phyloP scores from a whole-genome alignment of 2,113 vertebrate species.

The Nycticorax nycticorax region DNA sequence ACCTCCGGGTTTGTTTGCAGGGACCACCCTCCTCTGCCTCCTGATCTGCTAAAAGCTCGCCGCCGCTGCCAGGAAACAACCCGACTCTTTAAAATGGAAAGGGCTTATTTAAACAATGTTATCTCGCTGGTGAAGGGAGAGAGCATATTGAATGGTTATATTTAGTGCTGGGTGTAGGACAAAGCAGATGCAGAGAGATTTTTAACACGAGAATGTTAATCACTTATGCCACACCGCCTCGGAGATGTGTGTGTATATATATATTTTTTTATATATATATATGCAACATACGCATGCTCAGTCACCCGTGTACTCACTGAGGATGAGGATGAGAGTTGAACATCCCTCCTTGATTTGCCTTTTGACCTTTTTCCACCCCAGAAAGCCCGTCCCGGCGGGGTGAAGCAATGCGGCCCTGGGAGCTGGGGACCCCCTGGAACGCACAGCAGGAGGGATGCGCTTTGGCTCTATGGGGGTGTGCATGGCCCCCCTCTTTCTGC shows the following conservation, averaged over 20 bases:
- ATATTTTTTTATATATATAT: not conserved
- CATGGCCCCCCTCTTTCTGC: no score
- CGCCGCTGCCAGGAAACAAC: not conserved
- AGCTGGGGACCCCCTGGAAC: rapidly evolving
- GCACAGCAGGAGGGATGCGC: rapidly evolving
- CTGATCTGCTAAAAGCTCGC: slow-evolving; percentile 35
- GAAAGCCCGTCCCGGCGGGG: rapidly evolving
- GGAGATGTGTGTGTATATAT: rapidly evolving
- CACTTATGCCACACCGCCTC: not conserved
- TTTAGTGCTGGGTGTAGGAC: not conserved
- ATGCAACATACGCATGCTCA: no score
- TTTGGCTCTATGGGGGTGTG: no score
- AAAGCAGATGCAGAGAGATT: slow-evolving; percentile 16
- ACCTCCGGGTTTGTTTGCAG: not conserved
- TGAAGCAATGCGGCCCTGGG: rapidly evolving
- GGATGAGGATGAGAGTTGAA: not conserved
- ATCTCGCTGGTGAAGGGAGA: slow-evolving; percentile 9
- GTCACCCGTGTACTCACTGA: not conserved
- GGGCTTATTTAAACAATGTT: slow-evolving; percentile 55
- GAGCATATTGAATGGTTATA: slow-evolving; percentile 20
- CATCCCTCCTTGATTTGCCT: not conserved
- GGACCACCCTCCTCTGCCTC: not conserved
- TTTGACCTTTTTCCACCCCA: not conserved
- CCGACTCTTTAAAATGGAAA: slow-evolving; percentile 51
- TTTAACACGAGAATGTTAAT: not conserved